A percentile compares a stretch with the other conserved stretches of the same genome.
Conservation (phyloP, 64 coral and sea anemone species). For the Stylophora pistillata region DNA sequence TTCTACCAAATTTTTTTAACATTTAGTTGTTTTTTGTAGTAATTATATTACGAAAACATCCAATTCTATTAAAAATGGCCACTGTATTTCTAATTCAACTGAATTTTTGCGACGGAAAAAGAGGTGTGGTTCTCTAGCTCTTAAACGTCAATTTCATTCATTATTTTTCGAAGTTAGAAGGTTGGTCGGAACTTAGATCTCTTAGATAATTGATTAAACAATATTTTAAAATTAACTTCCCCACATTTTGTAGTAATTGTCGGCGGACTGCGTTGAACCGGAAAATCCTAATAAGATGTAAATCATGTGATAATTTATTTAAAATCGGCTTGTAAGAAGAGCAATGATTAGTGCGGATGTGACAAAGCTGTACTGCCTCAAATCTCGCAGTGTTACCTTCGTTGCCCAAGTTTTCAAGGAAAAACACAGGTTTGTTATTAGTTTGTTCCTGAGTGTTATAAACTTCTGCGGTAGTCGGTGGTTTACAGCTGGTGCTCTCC, state of each 20-base stretch:
- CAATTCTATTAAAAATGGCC: background rate
- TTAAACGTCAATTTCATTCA: background rate
- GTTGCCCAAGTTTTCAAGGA: background rate
- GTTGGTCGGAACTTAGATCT: no score
- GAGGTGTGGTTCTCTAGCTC: background rate
- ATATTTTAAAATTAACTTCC: background rate
- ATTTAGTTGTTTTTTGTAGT: background rate
- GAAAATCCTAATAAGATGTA: conserved; percentile 4
- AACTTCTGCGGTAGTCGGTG: no score
- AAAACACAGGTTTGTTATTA: background rate
- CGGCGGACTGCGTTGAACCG: background rate
- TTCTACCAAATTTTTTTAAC: background rate
- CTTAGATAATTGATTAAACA: background rate
- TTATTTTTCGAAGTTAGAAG: background rate
- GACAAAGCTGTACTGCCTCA: background rate
- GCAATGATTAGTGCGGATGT: background rate
- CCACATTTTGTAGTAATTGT: background rate
- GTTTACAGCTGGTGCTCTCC: no score
- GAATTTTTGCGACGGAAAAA: background rate
- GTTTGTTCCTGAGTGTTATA: background rate
- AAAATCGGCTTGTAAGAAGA: background rate
- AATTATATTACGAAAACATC: background rate
- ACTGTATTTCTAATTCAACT: background rate
- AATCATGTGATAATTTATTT: conserved; percentile 1
- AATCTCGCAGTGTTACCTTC: background rate